Percentiles rank a stretch among this genome's conserved stretches.
phyloP scores from a whole-genome alignment of 2,888 invertebrate species.

The Apotomis turbidana region DNA sequence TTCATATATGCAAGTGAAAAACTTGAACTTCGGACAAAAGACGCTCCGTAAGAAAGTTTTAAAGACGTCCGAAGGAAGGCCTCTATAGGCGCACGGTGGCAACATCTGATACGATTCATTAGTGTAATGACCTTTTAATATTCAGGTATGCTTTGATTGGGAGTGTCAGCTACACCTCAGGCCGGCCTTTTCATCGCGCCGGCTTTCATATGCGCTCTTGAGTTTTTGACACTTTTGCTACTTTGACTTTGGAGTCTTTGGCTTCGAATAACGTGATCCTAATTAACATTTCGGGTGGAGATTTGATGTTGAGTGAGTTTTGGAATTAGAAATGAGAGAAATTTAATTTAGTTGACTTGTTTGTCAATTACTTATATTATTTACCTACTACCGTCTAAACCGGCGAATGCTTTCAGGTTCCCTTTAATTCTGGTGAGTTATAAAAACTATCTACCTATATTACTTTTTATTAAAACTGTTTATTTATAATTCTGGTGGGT shows the following conservation, averaged over 20 bases:
- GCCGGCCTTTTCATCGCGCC: conserved; percentile 27
- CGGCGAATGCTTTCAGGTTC: no score
- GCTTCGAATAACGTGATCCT: conserved; percentile 19
- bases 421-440: no score
- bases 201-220: conserved; percentile 43
- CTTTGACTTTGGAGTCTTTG: conserved; percentile 39
- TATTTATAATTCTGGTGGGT: no score
- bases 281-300: conserved; percentile 34
- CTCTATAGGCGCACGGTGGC: conserved; percentile 66
- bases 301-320: conserved; percentile 16
- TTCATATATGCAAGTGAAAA: conserved; percentile 56
- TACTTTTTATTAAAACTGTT: no score
- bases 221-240: conserved; percentile 47
- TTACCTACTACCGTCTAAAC: no score
- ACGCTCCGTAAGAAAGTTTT: conserved; percentile 61
- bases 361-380: background rate
- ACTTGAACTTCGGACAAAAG: conserved; percentile 64
- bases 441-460: no score
- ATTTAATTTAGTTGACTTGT: background rate
- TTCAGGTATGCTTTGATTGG: conserved; percentile 79
- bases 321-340: conserved; percentile 14
- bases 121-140: conserved; percentile 82
- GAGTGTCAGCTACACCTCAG: conserved; percentile 65
- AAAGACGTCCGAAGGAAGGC: conserved; percentile 70
- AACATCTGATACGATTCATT: conserved; percentile 84